A percentile compares a stretch with the other conserved stretches of the same genome.
phyloP scores from a whole-genome alignment of 2,888 invertebrate species.

The Oxycera nigricornis region DNA sequence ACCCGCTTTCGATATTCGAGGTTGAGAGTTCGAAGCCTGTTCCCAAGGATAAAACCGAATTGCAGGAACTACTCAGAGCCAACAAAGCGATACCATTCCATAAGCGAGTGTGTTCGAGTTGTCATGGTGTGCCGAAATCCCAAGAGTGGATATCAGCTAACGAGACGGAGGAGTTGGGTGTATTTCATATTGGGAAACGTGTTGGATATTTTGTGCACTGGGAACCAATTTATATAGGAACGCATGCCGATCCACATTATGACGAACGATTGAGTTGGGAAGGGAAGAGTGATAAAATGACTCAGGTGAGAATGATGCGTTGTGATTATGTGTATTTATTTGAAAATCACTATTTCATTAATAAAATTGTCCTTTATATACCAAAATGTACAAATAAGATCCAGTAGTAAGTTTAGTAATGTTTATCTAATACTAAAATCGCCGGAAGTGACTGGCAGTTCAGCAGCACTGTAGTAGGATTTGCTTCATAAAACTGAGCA shows the following conservation, averaged over 20 bases:
- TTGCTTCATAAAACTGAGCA: too few relatives aligned
- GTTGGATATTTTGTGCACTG: conserved; percentile 81
- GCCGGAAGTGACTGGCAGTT: too few relatives aligned
- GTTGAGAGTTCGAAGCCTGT: conserved; percentile 71
- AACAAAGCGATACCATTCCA: conserved; percentile 90
- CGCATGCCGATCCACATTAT: conserved; percentile 85
- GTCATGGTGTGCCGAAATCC: conserved; percentile 86
- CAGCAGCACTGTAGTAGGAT: too few relatives aligned
- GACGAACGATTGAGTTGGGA: conserved; percentile 94
- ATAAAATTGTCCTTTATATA: not conserved
- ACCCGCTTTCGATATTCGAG: conserved; percentile 89
- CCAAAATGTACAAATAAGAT: not conserved
- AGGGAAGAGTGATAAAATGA: conserved; percentile 95
- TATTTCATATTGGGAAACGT: conserved; percentile 86
- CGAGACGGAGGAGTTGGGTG: conserved; percentile 73
- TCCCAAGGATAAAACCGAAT: conserved; percentile 76
- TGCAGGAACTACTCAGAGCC: conserved; percentile 74
- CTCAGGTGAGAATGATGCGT: conserved; percentile 71
- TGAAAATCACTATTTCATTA: not conserved
- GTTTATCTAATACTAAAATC: too few relatives aligned
- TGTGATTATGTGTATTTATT: not conserved
- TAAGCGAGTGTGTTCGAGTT: conserved; percentile 86
- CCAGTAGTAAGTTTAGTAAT: not conserved
- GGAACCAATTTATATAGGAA: conserved; percentile 95
- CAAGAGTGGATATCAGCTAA: conserved; percentile 82